These are phyloP conservation scores for Antechinus flavipes DNA, from an alignment of 2,113 vertebrate species.

Conservation along the genomic window DNA sequence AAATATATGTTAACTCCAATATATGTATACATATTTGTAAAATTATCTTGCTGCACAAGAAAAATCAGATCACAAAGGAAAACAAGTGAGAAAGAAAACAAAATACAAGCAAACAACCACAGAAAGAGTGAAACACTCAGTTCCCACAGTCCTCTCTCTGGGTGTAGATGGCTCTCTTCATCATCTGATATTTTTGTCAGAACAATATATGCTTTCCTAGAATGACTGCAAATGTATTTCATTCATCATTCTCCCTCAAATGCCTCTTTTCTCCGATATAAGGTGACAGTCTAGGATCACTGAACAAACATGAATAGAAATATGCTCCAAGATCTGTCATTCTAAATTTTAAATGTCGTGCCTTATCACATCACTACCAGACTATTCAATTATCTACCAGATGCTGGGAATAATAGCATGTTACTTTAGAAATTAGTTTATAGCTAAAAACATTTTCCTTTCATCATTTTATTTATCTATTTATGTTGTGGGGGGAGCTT, in stretches of 20 bases:
- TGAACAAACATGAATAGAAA: slow-evolving; percentile 40
- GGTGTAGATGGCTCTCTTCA: too few species aligned
- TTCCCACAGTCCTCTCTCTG: too few species aligned
- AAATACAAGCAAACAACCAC: too few species aligned
- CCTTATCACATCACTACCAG: slow-evolving; percentile 58
- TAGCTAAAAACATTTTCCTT: slow-evolving; percentile 42
- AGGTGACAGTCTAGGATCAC: background rate
- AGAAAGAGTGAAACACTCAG: too few species aligned
- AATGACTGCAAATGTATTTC: background rate
- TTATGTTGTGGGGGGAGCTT: slow-evolving; percentile 10
- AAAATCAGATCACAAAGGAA: too few species aligned
- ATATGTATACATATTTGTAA: too few species aligned
- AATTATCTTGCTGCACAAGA: too few species aligned
- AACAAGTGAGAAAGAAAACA: too few species aligned
- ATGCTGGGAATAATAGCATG: slow-evolving; percentile 41
- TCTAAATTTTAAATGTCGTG: slow-evolving; percentile 58
- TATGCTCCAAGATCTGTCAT: slow-evolving; percentile 39
- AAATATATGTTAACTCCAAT: too few species aligned
- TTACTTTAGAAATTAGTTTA: slow-evolving; percentile 34
- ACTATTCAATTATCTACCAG: slow-evolving; percentile 45
- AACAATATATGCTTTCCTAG: background rate
- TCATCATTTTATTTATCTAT: background rate
- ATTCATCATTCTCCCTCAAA: background rate
- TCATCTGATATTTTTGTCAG: too few species aligned
- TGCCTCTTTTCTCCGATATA: background rate